phyloP scores from a whole-genome alignment of 2,113 vertebrate genomes.

The Coturnix japonica region DNA sequence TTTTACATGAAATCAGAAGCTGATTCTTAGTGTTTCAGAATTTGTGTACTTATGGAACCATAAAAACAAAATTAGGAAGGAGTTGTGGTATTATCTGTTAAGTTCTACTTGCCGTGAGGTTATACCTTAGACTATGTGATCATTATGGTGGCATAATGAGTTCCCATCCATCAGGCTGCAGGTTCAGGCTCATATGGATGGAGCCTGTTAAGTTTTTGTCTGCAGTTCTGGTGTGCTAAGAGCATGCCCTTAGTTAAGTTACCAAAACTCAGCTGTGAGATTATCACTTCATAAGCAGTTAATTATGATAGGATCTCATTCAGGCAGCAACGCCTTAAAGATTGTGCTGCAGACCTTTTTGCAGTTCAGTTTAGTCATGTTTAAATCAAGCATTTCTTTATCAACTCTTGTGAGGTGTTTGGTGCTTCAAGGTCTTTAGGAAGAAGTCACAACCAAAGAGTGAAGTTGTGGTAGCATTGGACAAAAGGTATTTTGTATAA shows the following conservation, averaged over 20 bases:
- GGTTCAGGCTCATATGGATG: background rate
- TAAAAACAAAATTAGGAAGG: background rate
- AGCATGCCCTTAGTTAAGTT: background rate
- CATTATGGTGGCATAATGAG: background rate
- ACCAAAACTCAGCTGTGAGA: background rate
- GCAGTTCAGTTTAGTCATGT: background rate
- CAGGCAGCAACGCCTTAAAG: background rate
- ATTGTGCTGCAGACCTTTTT: background rate
- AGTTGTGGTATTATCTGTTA: accelerated
- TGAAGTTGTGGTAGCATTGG: background rate
- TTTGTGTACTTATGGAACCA: background rate
- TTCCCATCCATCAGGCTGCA: background rate
- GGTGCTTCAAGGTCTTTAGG: background rate
- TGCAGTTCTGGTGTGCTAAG: background rate
- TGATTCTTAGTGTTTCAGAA: background rate
- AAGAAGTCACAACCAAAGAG: background rate
- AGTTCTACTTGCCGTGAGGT: background rate
- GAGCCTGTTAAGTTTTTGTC: background rate
- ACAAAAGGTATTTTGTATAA: background rate
- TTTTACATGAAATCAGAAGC: background rate
- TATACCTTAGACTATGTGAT: background rate
- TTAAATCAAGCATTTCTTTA: background rate
- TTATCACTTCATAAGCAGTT: background rate
- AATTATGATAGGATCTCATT: background rate
- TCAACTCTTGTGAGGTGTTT: background rate